Evolutionary conservation across 2,888 invertebrate genomes (phyloP), one percentile per base, ranked within the genome.

Genomic region (Troilus luridus): DNA sequence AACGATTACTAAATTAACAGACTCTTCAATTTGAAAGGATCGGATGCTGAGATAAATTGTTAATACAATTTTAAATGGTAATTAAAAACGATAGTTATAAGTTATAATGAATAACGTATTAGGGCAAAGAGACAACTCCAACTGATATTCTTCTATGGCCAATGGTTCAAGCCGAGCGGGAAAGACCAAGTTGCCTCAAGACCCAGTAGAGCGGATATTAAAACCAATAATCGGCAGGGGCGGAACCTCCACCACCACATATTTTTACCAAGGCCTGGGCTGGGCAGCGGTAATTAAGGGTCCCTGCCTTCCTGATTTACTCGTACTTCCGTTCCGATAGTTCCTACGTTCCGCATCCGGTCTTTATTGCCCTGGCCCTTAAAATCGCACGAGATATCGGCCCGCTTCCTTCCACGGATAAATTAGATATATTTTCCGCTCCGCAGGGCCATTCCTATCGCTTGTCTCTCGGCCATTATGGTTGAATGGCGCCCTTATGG

Each of bases 281-380:
- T n/a, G 85, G 85, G 85, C 85, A 85, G 85, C 85, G 85, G 85
- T 85, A 85, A 85, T 85, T 85, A 85, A 85, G 85, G 85, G 56
- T 21, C 72, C 85, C 56, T 58, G 85, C 85, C 85, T 58, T 54
- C 56, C 85, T 85, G 85, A 85, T 85, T 85, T 85, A 85, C 85
- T 85, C 85, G 21, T 58, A 85, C 85, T 85, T 85, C 85, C 85
- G 85, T 85, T 85, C 85, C 85, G 85, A 85, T 85, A 85, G 85
- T 85, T 85, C 85, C 85, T 85, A 85, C 85, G 85, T 85, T 85
- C 85, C 85, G 85, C 85, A 56, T 85, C 85, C 85, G 85, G 85
- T 85, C 85, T 85, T 85, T 85, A 85, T 85, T 85, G 85, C 85
- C 85, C 21, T 17, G 85, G 56, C 85, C 85, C 85, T 85, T 85